phyloP scores from a whole-genome alignment of 2,888 invertebrate genomes.

The Drosophila stalkeri region DNA sequence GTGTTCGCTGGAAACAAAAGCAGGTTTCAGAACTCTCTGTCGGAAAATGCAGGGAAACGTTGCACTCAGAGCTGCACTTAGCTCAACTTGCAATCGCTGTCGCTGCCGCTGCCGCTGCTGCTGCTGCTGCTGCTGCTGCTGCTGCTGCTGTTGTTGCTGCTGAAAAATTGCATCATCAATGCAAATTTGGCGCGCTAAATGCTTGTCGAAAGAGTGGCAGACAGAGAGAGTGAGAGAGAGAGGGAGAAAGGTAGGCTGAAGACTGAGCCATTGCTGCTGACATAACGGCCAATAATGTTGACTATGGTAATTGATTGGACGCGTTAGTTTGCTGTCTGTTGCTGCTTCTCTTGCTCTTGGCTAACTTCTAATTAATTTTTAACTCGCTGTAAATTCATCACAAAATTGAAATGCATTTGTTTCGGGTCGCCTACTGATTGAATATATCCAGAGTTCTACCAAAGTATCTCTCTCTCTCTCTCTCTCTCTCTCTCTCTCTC shows the following conservation, averaged over 20 bases:
- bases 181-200: slow-evolving; percentile 70
- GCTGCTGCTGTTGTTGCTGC: slow-evolving; percentile 10
- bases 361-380: slow-evolving; percentile 72
- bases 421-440: slow-evolving; percentile 66
- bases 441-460: slow-evolving; percentile 10
- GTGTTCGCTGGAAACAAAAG: slow-evolving; percentile 64
- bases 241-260: neutral
- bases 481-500: neutral
- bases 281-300: slow-evolving; percentile 59
- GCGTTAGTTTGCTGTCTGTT: slow-evolving; percentile 38
- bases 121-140: slow-evolving; percentile 9
- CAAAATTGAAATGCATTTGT: slow-evolving; percentile 59
- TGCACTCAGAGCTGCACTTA: slow-evolving; percentile 19
- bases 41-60: slow-evolving; percentile 50
- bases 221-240: neutral
- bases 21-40: slow-evolving; percentile 55
- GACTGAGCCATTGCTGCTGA: slow-evolving; percentile 32
- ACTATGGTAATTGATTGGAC: slow-evolving; percentile 68
- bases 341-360: slow-evolving; percentile 8
- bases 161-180: slow-evolving; percentile 76
- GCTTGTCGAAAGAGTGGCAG: slow-evolving; percentile 27
- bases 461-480: neutral
- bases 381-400: slow-evolving; percentile 74
- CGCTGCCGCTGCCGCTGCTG: slow-evolving; percentile 4
- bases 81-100: neutral